Evolutionary conservation across 2,113 vertebrate species (phyloP).

Genomic region (Mohoua ochrocephala): DNA sequence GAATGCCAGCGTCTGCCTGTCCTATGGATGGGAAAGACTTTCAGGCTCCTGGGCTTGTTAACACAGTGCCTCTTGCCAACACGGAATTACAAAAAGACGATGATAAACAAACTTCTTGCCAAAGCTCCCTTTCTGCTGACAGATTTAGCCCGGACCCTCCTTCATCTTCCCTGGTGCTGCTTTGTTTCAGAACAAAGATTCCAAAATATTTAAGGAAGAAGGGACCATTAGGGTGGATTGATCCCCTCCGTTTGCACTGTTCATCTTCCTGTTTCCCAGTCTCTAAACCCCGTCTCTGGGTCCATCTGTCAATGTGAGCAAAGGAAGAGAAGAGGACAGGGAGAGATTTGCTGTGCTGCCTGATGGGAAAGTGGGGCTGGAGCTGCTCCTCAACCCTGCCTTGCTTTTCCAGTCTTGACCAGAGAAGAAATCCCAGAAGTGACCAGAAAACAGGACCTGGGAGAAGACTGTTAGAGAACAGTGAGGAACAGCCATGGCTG

Average conservation of each 20-base stretch:
- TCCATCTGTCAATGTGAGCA: rapidly evolving
- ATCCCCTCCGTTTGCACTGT: background rate
- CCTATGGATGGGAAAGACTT: background rate
- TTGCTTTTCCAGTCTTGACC: background rate
- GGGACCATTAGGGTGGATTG: background rate
- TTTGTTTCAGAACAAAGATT: background rate
- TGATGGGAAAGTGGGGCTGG: background rate
- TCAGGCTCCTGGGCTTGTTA: background rate
- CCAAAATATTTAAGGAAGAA: background rate
- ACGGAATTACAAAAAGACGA: background rate
- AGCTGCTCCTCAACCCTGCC: background rate
- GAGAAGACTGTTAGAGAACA: background rate
- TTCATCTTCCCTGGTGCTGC: background rate
- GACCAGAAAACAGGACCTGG: background rate
- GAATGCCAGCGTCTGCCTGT: background rate
- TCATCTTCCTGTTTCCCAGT: background rate
- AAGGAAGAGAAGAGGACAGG: background rate
- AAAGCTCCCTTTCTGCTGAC: background rate
- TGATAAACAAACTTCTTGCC: slow-evolving; percentile 17
- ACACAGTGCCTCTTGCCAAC: background rate
- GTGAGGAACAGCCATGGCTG: background rate
- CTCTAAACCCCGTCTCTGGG: background rate
- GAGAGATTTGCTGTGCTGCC: background rate
- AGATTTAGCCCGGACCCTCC: background rate
- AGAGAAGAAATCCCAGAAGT: background rate